phyloP scores from a whole-genome alignment of 2,888 invertebrate species.

The Lutraria lutraria region DNA sequence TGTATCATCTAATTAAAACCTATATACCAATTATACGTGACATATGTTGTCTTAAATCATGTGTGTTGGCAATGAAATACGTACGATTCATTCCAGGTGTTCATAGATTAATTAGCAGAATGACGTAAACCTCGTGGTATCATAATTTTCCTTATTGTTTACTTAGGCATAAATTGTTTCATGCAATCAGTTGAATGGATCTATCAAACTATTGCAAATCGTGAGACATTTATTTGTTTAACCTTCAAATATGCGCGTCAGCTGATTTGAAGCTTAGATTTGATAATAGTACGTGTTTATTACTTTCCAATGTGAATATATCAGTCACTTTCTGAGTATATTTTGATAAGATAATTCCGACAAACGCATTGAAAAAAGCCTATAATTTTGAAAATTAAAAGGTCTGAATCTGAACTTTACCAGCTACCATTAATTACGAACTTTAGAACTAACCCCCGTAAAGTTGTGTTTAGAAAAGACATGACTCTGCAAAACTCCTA shows the following conservation, averaged over 20 bases:
- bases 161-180: not conserved
- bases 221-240: not conserved
- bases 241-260: not conserved
- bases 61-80: not conserved
- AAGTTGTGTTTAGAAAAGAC: no score
- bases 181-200: not conserved
- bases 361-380: no score
- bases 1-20: constrained; percentile 5
- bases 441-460: no score
- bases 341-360: no score
- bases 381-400: no score
- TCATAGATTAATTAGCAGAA: not conserved
- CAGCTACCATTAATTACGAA: no score
- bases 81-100: not conserved
- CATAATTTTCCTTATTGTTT: not conserved
- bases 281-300: no score
- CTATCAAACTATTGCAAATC: not conserved
- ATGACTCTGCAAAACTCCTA: no score
- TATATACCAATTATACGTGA: not conserved
- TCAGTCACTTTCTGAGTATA: no score
- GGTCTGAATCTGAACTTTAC: no score
- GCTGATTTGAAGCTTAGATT: not conserved
- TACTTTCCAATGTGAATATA: no score
- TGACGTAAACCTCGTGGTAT: not conserved
- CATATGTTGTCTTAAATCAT: not conserved